A percentile compares a stretch with the other conserved stretches of the same genome.
Conservation (phyloP, 2,113 vertebrate species). For the Chroicocephalus ridibundus region DNA sequence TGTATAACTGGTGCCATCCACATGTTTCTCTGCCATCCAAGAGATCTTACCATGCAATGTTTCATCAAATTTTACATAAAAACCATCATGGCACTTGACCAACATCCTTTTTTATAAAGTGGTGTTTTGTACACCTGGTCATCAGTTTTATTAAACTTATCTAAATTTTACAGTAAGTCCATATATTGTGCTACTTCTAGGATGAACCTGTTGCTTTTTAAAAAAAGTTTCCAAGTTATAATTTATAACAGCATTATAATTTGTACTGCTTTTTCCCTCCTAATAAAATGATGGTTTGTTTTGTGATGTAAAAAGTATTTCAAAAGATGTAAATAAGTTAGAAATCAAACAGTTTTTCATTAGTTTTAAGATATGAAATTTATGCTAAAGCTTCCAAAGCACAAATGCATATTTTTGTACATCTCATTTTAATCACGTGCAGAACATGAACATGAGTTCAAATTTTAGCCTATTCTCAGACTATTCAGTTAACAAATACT, state of each 20-base stretch:
- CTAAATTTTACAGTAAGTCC: conserved; percentile 44
- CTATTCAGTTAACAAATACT: conserved; percentile 27
- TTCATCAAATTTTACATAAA: conserved; percentile 43
- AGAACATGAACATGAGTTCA: conserved; percentile 41
- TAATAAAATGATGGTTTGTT: conserved; percentile 31
- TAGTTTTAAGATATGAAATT: conserved; percentile 43
- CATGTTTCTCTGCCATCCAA: not conserved
- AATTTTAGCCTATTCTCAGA: conserved; percentile 43
- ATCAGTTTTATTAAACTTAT: conserved; percentile 42
- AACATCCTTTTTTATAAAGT: conserved; percentile 34
- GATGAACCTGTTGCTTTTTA: not conserved
- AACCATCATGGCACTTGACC: conserved; percentile 19
- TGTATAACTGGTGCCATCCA: not conserved
- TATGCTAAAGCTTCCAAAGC: conserved; percentile 71
- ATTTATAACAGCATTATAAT: conserved; percentile 3
- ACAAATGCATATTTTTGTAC: conserved; percentile 78
- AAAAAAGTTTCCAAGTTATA: conserved; percentile 18
- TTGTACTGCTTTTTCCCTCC: conserved; percentile 10
- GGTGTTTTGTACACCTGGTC: conserved; percentile 58
- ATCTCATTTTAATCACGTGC: conserved; percentile 63
- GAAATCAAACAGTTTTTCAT: conserved; percentile 50
- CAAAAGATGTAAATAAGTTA: conserved; percentile 45
- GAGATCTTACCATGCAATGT: not conserved
- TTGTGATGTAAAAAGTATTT: conserved; percentile 41
- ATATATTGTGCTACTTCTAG: not conserved